Evolutionary conservation across 2,888 invertebrate species (phyloP).

Genomic region (Drosophila differens): DNA sequence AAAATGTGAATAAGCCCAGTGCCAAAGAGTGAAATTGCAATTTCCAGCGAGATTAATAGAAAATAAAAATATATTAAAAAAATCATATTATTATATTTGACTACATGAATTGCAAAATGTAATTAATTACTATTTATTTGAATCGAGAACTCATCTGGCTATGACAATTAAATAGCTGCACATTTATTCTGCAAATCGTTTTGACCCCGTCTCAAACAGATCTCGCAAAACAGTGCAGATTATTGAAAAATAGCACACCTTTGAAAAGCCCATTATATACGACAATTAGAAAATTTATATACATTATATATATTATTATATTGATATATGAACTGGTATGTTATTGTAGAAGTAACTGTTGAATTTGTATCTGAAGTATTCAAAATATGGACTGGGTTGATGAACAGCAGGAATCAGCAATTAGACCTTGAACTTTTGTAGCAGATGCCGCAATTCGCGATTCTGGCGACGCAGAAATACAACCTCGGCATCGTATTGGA

Average conservation of each 20-base stretch:
- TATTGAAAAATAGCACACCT: neutral
- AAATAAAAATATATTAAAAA: neutral
- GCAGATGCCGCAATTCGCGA: constrained; percentile 88
- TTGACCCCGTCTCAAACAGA: neutral
- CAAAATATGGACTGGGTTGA: neutral
- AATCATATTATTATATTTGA: neutral
- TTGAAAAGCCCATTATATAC: no score
- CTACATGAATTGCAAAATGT: neutral
- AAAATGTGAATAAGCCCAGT: neutral
- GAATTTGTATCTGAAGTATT: neutral
- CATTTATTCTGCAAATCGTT: neutral
- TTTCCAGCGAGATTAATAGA: neutral
- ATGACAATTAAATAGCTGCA: neutral
- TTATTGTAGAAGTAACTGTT: neutral
- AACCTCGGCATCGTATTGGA: constrained; percentile 89
- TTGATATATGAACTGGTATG: neutral
- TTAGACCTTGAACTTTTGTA: constrained; percentile 86
- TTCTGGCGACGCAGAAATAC: constrained; percentile 89
- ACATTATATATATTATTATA: neutral
- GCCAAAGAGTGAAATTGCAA: neutral
- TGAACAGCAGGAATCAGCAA: neutral
- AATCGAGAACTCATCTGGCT: neutral
- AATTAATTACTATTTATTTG: neutral
- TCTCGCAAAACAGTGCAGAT: neutral
- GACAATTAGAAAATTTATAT: neutral